Base-by-base conservation (phyloP, 1,140 invertebrate genomes). In the Diabrotica undecimpunctata region DNA sequence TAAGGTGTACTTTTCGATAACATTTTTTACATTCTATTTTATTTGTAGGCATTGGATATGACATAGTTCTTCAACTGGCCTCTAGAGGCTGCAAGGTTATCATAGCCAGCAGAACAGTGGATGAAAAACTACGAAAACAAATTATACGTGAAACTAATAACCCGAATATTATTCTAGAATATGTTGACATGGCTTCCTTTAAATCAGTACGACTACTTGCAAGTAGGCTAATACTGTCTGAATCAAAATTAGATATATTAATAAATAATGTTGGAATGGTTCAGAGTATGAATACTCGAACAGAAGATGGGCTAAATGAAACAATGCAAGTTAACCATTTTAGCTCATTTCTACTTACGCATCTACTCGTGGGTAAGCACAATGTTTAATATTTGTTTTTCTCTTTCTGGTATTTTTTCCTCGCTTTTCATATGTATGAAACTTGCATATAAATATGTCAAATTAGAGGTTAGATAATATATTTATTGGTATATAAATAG, bases 81-180 rank as follows among this genome's bases (percentile, higher is more conserved):
- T 87, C 84, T 58, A 83, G 90, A 71, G 88, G 90, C 13, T 93
- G 92, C 0, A 85, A 83, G 58, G 84, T 96, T 4, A 92, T 96
- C 65, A 87, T 97, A 86, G 94, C 92, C 0, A 96, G 93, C 77
- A 84, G 93, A 66, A 90, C 93, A 77, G 62, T 90, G 60, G 86
- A 82, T 35, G 79, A 83, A 68, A 73, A 79, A 64, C 83, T 81
- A 2, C 74, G 84, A 85, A 68, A 79, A 8, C 62, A 65, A 38
- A 57, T 57, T 37, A 57, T 57, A 7, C 9, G 11, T 9, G 67
- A 67, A 67, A 75, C 71, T 37, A 72, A 56, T 59, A 74, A 51
- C 77, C 75, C 5, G 73, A 78, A 56, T 78, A 77, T 81, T 0
- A 51, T 74, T 5, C 78, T 74, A 46, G 63, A 70, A 72, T n/a